Base-by-base conservation (phyloP, 2,888 invertebrate species). In the Branchellion lobata region DNA sequence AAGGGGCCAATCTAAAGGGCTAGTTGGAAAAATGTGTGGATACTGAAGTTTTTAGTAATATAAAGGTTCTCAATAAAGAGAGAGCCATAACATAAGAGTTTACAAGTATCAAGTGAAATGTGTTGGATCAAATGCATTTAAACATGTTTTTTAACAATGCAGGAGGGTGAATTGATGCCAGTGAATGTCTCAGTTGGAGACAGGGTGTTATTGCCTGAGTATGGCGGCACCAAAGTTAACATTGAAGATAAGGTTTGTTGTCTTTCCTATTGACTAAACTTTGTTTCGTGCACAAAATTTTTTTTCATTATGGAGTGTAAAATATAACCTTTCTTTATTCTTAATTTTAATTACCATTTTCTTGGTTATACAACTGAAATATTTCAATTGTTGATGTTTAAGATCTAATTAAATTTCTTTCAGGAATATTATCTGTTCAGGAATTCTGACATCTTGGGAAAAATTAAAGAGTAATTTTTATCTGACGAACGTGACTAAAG, bases 221-320 rank as follows among this genome's bases (percentile, higher is more conserved):
- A 94, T 89, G 99, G 99, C 81, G 99, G 99, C 84, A 97, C 96
- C 82, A 98, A 97, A 90, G 93, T 99, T 72, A 91, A 92, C 84
- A 87, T 98, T 79, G 91, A 92, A 81, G 93, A 93, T 81, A 93
- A 94, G 85, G 88, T 88, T 5, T 27, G 21, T 29, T 57, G 8
- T 74, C 27, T n/a, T n/a, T n/a, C n/a, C n/a, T 51, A 21, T 51
- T 51, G n/a, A n/a, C n/a, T n/a, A n/a, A n/a, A n/a, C n/a, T n/a
- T n/a, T n/a, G n/a, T n/a, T n/a, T n/a, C n/a, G n/a, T n/a, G n/a
- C n/a, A n/a, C n/a, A n/a, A n/a, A n/a, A n/a, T n/a, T n/a, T n/a
- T n/a, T n/a, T n/a, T n/a, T n/a, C n/a, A n/a, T n/a, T n/a, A n/a
- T n/a, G n/a, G n/a, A n/a, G n/a, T n/a, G n/a, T n/a, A n/a, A n/a